Evolutionary conservation across 2,797 vertebrate genomes (phyloP), one percentile per base, ranked within the genome.

Genomic region (Sebastes vulpes): DNA sequence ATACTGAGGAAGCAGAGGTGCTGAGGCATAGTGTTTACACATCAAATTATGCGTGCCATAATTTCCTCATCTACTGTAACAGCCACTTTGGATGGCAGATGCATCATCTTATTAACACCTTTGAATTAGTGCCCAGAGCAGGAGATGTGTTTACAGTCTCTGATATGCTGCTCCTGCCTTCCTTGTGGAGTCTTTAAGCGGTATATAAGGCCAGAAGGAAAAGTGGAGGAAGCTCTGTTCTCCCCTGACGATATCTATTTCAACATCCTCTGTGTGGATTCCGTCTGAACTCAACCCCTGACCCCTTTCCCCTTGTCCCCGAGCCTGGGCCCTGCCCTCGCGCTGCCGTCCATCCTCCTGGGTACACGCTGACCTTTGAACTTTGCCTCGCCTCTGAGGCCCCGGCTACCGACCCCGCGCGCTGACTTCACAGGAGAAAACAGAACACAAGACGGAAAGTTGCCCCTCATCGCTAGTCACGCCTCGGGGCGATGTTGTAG

Each of bases 221-320:
- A 75, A 46, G 72, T 11, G 20, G 38, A 81, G 77, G 83, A 81
- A 65, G 52, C 68, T 65, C 75, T 75, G 76, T 42, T 77, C 82
- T 81, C 85, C 77, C 92, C 52, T 68, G 92, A 89, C 88, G 82
- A 70, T 90, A 85, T 91, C 90, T 85, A 81, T 92, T 94, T 87
- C 75, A 81, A 85, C 90, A 84, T 92, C 89, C 89, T 89, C 79
- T 64, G 81, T 32, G 79, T 93, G 92, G 87, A 95, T 94, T 81
- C 87, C 91, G 3, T 84, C 93, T 95, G 92, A 95, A 94, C 91
- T 91, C 94, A 72, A 95, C 93, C 93, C 66, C 67, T 94, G 93
- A 95, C 92, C 91, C 75, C 50, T 64, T 70, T 46, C 42, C 65
- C 77, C 92, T 88, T 91, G 94, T 95, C 87, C 91, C 92, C 4